Evolutionary conservation across 2,888 invertebrate genomes (phyloP).

Genomic region (Colostygia pectinataria): DNA sequence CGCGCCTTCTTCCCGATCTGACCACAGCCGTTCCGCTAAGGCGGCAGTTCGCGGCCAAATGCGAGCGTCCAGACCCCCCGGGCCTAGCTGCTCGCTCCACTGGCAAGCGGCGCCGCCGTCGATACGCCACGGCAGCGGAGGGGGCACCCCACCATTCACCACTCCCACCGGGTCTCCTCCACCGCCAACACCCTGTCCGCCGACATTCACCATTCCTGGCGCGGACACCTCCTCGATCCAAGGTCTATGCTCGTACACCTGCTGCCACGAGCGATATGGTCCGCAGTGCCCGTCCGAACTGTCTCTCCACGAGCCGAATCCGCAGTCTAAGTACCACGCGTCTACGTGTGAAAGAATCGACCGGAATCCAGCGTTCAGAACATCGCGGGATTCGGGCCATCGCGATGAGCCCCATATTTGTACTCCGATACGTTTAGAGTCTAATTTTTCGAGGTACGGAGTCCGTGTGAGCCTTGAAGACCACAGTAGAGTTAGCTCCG

Average conservation of each 20-base stretch:
- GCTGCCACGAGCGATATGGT: slow-evolving; percentile 94
- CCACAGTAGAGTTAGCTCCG: slow-evolving; percentile 86
- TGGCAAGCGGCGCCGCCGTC: slow-evolving; percentile 92
- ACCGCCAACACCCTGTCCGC: slow-evolving; percentile 45
- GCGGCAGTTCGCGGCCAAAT: slow-evolving; percentile 93
- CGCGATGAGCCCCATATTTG: slow-evolving; percentile 92
- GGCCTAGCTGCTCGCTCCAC: slow-evolving; percentile 93
- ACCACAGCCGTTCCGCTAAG: slow-evolving; percentile 91
- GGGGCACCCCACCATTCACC: slow-evolving; percentile 76
- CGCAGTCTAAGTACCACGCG: slow-evolving; percentile 94
- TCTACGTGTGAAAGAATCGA: slow-evolving; percentile 93
- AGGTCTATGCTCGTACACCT: slow-evolving; percentile 92
- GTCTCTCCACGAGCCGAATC: slow-evolving; percentile 93
- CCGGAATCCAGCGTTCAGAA: slow-evolving; percentile 89
- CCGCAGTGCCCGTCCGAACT: slow-evolving; percentile 93
- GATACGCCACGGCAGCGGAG: slow-evolving; percentile 71
- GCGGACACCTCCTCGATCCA: slow-evolving; percentile 79
- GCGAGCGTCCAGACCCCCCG: slow-evolving; percentile 88
- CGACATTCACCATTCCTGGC: slow-evolving; percentile 70
- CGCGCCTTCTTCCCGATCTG: slow-evolving; percentile 80
- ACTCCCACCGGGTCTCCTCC: slow-evolving; percentile 86
- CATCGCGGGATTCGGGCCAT: slow-evolving; percentile 90
- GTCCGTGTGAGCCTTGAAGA: slow-evolving; percentile 89
- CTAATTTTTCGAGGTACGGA: slow-evolving; percentile 85
- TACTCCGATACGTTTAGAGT: slow-evolving; percentile 84